Evolutionary conservation across 2,888 invertebrate genomes (phyloP), one percentile per base, ranked within the genome.

Genomic region (Xestobium rufovillosum): DNA sequence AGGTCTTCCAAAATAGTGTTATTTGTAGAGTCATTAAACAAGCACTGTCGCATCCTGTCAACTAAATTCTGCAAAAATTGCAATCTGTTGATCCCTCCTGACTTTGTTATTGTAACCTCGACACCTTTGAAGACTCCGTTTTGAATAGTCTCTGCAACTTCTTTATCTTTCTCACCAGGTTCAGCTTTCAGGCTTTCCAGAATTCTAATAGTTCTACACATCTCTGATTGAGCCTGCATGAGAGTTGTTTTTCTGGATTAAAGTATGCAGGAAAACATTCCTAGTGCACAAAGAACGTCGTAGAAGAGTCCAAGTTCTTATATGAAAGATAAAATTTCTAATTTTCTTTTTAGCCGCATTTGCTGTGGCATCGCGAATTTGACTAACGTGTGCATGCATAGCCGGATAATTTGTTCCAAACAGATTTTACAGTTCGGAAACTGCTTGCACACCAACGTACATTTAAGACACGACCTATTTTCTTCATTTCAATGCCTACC

Each of bases 121-220:
- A 26, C 26, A 26, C 26, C 3, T 26, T 4, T 26, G 10, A n/a
- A 33, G 10, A 33, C 17, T 17, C 33, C 12, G 12, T 33, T 33
- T 33, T 33, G 33, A 33, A 33, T n/a, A 23, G 23, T 25, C 11
- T 33, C 33, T 33, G 33, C 33, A 33, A 33, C 12, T 33, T 33
- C 33, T 33, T 33, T 33, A 13, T 27, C 33, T 33, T 33, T n/a
- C n/a, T n/a, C n/a, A n/a, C n/a, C n/a, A n/a, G n/a, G n/a, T 29
- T 31, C 3, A 17, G 31, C 31, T 31, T 31, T 31, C 9, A 31
- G 31, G 31, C 31, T 31, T 31, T 31, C 31, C 31, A 31, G 3
- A 31, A 31, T 31, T 31, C 14, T 31, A 14, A 31, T 31, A 31
- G 31, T 31, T 31, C 31, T 14, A 31, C 31, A 31, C 31, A 31